Evolutionary conservation across 2,113 vertebrate genomes (phyloP).

Genomic region (Dermatemys mawii): DNA sequence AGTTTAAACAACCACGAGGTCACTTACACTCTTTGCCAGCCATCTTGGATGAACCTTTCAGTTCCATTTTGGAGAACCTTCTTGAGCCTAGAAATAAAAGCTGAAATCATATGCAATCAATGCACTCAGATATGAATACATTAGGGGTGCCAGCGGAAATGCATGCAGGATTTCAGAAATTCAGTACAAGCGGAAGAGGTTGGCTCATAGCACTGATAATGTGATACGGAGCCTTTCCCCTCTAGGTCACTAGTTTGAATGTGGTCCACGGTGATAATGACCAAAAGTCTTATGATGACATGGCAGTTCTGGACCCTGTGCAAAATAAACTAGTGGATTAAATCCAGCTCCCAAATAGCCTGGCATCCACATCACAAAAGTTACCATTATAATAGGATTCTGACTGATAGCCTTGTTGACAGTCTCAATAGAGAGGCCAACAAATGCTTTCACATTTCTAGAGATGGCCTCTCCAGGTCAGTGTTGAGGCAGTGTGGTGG

Average conservation of each 20-base stretch:
- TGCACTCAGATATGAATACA: background rate
- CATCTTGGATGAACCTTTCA: background rate
- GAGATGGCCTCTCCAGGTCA: background rate
- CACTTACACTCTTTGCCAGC: background rate
- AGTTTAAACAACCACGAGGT: background rate
- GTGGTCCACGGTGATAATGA: background rate
- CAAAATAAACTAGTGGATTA: background rate
- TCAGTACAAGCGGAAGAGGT: background rate
- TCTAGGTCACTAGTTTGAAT: background rate
- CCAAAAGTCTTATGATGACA: background rate
- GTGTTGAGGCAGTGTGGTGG: background rate
- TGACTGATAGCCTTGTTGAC: background rate
- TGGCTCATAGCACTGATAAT: background rate
- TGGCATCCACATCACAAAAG: background rate
- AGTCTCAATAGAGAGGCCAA: background rate
- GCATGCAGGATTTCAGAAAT: background rate
- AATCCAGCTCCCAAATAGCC: background rate
- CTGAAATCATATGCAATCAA: background rate
- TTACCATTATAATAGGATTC: background rate
- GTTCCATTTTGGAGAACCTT: background rate
- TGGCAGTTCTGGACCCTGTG: background rate
- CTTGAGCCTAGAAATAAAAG: background rate
- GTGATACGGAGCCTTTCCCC: background rate
- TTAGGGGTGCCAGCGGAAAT: background rate
- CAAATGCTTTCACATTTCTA: background rate